Conservation (phyloP, 2,888 invertebrate genomes). For the Chrysotoxum bicinctum region DNA sequence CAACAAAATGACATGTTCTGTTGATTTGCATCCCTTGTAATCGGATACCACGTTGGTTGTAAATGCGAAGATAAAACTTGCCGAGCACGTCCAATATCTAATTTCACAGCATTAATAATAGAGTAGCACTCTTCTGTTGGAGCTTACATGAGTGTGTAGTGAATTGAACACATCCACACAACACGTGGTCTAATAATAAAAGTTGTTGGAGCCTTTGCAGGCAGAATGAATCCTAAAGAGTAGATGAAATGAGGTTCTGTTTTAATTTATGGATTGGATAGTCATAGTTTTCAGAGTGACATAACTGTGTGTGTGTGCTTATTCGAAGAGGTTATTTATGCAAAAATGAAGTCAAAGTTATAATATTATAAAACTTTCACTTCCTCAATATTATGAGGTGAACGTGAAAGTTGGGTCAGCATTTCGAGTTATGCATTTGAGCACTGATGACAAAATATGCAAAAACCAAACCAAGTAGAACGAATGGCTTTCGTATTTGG, state of each 20-base stretch:
- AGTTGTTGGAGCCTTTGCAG: conserved; percentile 31
- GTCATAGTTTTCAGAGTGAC: background rate
- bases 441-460: background rate
- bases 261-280: conserved; percentile 37
- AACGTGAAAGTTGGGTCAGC: background rate
- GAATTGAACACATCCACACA: conserved; percentile 11
- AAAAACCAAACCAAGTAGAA: background rate
- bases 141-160: conserved; percentile 6
- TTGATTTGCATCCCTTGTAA: conserved; percentile 28
- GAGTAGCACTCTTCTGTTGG: conserved; percentile 31
- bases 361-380: conserved; percentile 9
- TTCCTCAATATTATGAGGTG: background rate
- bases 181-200: conserved; percentile 12
- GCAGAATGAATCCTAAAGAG: background rate
- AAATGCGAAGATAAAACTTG: conserved; percentile 26
- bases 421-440: background rate
- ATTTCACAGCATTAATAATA: conserved; percentile 56
- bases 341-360: conserved; percentile 11
- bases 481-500: background rate
- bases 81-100: conserved; percentile 56
- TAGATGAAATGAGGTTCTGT: background rate
- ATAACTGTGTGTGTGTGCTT: background rate
- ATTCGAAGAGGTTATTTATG: background rate
- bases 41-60: conserved; percentile 7
- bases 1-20: conserved; percentile 32